These are phyloP conservation scores for Dinomys branickii DNA, from an alignment of 2,113 vertebrate species.

Conservation along the genomic window DNA sequence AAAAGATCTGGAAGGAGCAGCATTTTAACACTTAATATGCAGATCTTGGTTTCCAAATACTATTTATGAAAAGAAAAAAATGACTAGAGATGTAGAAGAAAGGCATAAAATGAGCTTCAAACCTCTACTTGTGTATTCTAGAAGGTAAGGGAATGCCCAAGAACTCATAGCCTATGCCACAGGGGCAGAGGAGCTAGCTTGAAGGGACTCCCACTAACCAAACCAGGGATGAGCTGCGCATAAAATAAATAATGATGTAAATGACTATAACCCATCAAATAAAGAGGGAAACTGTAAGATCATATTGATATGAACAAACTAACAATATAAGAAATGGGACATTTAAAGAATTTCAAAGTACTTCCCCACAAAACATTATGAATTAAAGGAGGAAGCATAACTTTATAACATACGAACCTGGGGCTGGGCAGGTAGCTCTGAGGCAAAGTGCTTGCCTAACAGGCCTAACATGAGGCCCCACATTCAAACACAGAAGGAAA, in stretches of 20 bases:
- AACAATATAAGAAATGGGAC: background rate
- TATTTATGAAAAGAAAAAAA: conserved; percentile 17
- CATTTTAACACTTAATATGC: background rate
- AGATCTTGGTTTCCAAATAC: background rate
- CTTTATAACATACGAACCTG: background rate
- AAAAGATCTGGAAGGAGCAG: background rate
- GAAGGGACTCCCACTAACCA: background rate
- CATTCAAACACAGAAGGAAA: background rate
- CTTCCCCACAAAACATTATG: background rate
- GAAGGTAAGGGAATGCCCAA: background rate
- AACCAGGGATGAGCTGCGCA: background rate
- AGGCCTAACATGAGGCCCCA: background rate
- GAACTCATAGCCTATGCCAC: background rate
- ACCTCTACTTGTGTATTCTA: background rate
- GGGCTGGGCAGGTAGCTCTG: background rate
- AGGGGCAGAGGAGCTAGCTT: background rate
- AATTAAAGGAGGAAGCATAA: background rate
- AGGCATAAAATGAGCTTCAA: background rate
- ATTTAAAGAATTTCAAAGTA: conserved; percentile 32
- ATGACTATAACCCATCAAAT: background rate
- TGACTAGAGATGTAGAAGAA: background rate
- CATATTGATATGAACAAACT: background rate
- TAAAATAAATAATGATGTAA: background rate
- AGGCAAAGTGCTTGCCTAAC: background rate
- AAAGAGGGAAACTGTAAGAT: background rate